These are phyloP conservation scores for Heliocidaris erythrogramma DNA, from an alignment of 35 echinoderm and acorn worm genomes.

Conservation along the genomic window DNA sequence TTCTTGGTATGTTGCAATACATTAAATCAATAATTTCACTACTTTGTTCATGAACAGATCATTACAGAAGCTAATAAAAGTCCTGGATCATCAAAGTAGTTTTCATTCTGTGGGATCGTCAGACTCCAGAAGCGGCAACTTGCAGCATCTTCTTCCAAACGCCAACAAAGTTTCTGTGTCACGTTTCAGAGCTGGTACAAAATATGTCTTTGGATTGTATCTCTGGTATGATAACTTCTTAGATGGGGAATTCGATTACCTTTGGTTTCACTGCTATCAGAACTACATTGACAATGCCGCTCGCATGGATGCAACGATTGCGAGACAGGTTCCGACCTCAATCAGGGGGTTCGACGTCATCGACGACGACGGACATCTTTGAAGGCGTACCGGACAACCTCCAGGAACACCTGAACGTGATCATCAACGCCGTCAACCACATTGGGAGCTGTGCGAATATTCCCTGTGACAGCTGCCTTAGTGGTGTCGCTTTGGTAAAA, in stretches of 20 bases:
- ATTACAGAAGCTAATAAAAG: not conserved
- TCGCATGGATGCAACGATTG: not conserved
- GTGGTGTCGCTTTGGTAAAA: not conserved
- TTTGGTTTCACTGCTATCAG: not conserved
- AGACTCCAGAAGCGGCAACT: not conserved
- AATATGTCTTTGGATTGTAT: not conserved
- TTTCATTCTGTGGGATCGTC: not conserved
- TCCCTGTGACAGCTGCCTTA: not conserved
- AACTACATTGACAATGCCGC: not conserved
- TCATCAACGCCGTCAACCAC: not conserved
- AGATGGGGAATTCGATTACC: not conserved
- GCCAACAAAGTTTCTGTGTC: not conserved
- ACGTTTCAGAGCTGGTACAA: not conserved
- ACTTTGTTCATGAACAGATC: not conserved
- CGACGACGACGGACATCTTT: not conserved
- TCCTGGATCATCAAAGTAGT: not conserved
- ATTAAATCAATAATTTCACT: not conserved
- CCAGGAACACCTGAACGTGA: not conserved
- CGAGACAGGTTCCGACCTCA: not conserved
- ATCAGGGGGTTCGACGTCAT: not conserved
- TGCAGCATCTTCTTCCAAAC: not conserved
- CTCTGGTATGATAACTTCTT: not conserved
- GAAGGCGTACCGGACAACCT: not conserved
- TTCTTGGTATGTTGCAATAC: not conserved
- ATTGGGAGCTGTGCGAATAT: not conserved